Conservation (phyloP, 2,888 invertebrate genomes). For the Mechanitis mazaeus region DNA sequence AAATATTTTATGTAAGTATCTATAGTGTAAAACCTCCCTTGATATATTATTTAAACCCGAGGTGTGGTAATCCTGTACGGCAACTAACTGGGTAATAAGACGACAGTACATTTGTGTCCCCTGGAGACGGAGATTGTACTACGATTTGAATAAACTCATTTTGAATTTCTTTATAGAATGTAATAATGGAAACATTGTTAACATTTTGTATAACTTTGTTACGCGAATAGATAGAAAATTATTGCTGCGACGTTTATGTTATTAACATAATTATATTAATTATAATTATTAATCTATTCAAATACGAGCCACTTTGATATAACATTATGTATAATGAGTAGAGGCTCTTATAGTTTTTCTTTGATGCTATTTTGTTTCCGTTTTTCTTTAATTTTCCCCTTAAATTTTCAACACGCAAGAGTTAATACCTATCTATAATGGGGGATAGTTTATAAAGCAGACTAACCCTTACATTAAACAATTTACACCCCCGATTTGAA, state of each 20-base stretch:
- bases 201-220: background rate
- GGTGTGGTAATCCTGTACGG: slow-evolving; percentile 25
- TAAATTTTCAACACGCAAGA: slow-evolving; percentile 13
- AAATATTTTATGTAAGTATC: background rate
- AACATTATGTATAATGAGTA: no score
- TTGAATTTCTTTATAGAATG: slow-evolving; percentile 1
- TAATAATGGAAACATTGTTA: background rate
- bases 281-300: no score
- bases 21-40: slow-evolving; percentile 15
- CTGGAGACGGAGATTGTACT: slow-evolving; percentile 3
- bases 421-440: slow-evolving; percentile 21
- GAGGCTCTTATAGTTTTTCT: no score
- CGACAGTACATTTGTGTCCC: slow-evolving; percentile 26
- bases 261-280: no score
- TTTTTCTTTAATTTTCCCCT: slow-evolving; percentile 4
- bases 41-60: slow-evolving; percentile 26
- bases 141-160: slow-evolving; percentile 5
- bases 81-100: slow-evolving; percentile 21
- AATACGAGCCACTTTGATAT: no score
- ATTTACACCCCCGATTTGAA: slow-evolving; percentile 56
- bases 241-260: no score
- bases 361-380: no score
- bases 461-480: slow-evolving; percentile 54
- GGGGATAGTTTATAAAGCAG: slow-evolving; percentile 29
- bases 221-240: background rate